Evolutionary conservation across 2,797 vertebrate genomes (phyloP).

Genomic region (Pseudopleuronectes americanus): DNA sequence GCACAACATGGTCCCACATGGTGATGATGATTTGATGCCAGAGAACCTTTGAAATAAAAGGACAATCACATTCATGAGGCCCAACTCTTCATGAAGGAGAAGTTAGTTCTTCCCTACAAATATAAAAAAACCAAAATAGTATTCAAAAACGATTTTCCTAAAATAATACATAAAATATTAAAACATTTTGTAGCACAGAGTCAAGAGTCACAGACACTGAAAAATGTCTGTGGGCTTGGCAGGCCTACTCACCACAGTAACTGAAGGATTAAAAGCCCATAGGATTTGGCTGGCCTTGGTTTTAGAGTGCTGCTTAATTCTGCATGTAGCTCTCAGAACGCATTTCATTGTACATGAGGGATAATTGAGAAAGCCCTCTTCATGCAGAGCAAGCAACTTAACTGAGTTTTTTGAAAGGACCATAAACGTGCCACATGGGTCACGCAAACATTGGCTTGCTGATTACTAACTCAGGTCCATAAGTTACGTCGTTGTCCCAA

Average conservation of each 20-base stretch:
- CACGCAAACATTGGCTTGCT: slow-evolving; percentile 34
- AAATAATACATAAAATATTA: slow-evolving; percentile 22
- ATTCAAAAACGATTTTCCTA: slow-evolving; percentile 17
- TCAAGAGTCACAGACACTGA: slow-evolving; percentile 45
- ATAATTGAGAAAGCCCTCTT: slow-evolving; percentile 60
- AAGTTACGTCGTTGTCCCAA: slow-evolving; percentile 31
- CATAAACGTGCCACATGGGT: slow-evolving; percentile 18
- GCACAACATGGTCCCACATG: slow-evolving; percentile 22
- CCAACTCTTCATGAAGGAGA: background rate
- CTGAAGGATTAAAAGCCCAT: slow-evolving; percentile 77
- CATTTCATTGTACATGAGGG: slow-evolving; percentile 67
- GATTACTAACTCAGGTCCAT: slow-evolving; percentile 17
- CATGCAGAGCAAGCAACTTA: slow-evolving; percentile 63
- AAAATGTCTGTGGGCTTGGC: slow-evolving; percentile 51
- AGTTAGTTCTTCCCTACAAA: background rate
- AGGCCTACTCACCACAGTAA: slow-evolving; percentile 69
- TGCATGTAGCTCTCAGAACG: slow-evolving; percentile 73
- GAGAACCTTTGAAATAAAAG: slow-evolving; percentile 30
- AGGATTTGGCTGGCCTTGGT: slow-evolving; percentile 69
- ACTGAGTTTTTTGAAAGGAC: slow-evolving; percentile 31
- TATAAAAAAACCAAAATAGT: slow-evolving; percentile 14
- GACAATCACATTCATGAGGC: slow-evolving; percentile 6
- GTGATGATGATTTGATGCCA: slow-evolving; percentile 15
- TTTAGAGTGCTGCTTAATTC: slow-evolving; percentile 70
- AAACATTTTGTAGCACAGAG: slow-evolving; percentile 69